These are phyloP conservation scores for Pheosia gnoma DNA, from an alignment of 2,888 invertebrate species.

Conservation along the genomic window DNA sequence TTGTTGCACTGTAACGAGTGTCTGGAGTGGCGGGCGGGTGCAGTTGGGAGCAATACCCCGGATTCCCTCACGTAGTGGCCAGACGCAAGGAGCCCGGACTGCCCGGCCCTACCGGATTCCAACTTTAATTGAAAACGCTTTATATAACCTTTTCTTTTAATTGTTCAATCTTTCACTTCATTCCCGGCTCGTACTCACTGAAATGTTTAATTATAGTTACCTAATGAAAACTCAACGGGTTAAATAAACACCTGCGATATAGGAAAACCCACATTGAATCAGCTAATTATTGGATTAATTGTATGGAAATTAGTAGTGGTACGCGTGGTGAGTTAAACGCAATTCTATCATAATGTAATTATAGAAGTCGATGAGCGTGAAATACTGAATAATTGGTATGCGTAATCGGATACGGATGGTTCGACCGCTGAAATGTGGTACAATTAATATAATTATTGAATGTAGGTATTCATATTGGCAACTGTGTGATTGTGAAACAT, in stretches of 20 bases:
- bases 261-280: conserved; percentile 60
- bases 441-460: conserved; percentile 34
- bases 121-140: conserved; percentile 79
- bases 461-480: conserved; percentile 25
- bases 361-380: conserved; percentile 76
- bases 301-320: conserved; percentile 74
- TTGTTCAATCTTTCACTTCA: conserved; percentile 59
- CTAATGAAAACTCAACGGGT: conserved; percentile 42
- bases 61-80: conserved; percentile 64
- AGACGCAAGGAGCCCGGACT: conserved; percentile 60
- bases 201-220: conserved; percentile 51
- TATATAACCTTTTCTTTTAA: conserved; percentile 73
- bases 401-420: conserved; percentile 44
- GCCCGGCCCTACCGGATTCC: conserved; percentile 66
- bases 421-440: conserved; percentile 28
- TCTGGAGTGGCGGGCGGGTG: conserved; percentile 45
- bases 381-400: conserved; percentile 75
- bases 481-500: conserved; percentile 21
- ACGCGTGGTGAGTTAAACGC: conserved; percentile 72
- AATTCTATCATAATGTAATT: conserved; percentile 79
- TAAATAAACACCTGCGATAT: conserved; percentile 50
- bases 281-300: conserved; percentile 79
- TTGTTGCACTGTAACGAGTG: conserved; percentile 72
- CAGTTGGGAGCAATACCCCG: conserved; percentile 60
- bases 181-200: conserved; percentile 38